Evolutionary conservation across 2,113 vertebrate genomes (phyloP).

Genomic region (Leucosticte australis): DNA sequence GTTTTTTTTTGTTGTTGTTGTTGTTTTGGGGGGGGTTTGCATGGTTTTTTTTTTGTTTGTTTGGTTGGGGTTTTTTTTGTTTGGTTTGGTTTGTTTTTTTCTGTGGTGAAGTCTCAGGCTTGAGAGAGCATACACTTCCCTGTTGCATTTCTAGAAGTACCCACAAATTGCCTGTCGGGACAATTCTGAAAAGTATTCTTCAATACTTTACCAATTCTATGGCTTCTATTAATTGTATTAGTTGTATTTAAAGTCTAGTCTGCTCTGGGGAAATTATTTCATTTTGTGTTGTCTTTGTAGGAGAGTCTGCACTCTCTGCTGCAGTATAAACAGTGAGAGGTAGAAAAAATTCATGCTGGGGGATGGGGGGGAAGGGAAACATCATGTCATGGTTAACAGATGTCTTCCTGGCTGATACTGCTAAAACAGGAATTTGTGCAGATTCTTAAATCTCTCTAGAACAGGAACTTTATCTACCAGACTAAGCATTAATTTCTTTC

Average conservation of each 20-base stretch:
- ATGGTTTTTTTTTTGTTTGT: not conserved
- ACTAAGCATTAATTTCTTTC: not conserved
- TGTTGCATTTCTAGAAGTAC: not conserved
- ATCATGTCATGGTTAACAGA: conserved; percentile 50
- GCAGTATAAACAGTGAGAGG: not conserved
- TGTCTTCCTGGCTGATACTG: conserved; percentile 56
- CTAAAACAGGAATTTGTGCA: conserved; percentile 25
- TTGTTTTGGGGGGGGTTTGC: no score
- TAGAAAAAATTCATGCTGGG: not conserved
- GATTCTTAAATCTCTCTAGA: not conserved
- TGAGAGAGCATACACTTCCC: not conserved
- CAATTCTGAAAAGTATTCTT: not conserved
- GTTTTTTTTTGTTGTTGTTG: no score
- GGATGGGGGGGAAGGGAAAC: not conserved
- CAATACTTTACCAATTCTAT: not conserved
- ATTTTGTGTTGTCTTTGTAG: not conserved
- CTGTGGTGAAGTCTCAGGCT: not conserved
- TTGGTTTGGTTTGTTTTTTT: not conserved
- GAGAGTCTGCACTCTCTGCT: not conserved
- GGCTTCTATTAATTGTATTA: not conserved
- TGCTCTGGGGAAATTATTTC: not conserved
- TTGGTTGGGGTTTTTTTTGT: not conserved
- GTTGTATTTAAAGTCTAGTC: not conserved
- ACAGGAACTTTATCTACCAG: not conserved
- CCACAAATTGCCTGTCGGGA: not conserved